Evolutionary conservation across 2,797 vertebrate genomes (phyloP), one percentile per base, ranked within the genome.

Genomic region (Cryptoprocta ferox): DNA sequence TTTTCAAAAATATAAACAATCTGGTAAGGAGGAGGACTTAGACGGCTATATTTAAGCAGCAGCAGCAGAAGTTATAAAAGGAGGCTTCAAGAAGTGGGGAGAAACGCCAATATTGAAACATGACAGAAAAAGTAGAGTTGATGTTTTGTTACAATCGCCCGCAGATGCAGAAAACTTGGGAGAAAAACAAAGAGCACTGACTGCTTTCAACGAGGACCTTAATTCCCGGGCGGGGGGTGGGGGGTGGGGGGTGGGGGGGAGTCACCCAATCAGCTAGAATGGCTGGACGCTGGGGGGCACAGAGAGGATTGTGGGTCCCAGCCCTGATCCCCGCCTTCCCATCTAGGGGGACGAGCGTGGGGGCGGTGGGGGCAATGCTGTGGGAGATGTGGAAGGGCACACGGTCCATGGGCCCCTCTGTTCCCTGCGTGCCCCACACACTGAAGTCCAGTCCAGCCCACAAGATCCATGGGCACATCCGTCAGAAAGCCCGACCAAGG

Each of bases 1-100:
- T 98, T 97, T 96, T 98, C 98, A 98, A 98, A 98, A 99, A 98
- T 98, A 99, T 98, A 98, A 99, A 98, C 98, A 99, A 98, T 98
- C 98, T 99, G 98, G 96, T 97, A 97, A 96, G 96, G 98, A 98
- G 98, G 98, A 98, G 97, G 98, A 98, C 98, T 98, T 97, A 97
- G 98, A 97, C 97, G 91, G 97, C 98, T 98, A 97, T 98, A 98
- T 98, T 98, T 98, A 98, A 98, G 98, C 98, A 98, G 98, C 96
- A 95, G 93, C 97, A 98, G 98, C 92, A 98, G 96, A 98, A 97
- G 98, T 98, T 98, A 98, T 97, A 98, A 97, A 92, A 97, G 98
- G 97, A 98, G 97, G 95, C 94, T 96, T 98, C 96, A 78, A 93
- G 96, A 89, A 97, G 98, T 95, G 97, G 56, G 50, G 82, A 97